These are phyloP conservation scores for Monochamus saltuarius DNA, from an alignment of 1,140 invertebrate genomes.

Conservation along the genomic window DNA sequence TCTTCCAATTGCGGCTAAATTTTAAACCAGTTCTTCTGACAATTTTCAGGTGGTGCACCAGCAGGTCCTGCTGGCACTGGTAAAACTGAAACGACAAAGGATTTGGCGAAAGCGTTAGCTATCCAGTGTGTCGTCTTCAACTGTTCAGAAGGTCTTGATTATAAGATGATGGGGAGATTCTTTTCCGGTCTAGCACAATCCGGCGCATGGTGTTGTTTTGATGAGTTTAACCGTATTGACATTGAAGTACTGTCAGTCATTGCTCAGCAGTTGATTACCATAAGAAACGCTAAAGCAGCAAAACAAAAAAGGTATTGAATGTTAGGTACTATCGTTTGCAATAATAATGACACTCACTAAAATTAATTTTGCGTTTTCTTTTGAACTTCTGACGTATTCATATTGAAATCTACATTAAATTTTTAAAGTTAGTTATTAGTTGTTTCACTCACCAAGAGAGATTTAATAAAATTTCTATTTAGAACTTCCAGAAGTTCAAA, in stretches of 20 bases:
- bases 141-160: constrained; percentile 82
- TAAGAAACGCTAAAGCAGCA: constrained; percentile 71
- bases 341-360: too few species aligned
- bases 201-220: constrained; percentile 90
- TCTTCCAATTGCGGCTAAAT: too few species aligned
- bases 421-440: too few species aligned
- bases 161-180: constrained; percentile 86
- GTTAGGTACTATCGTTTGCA: too few species aligned
- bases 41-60: constrained; percentile 69
- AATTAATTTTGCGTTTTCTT: too few species aligned
- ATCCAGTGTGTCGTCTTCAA: constrained; percentile 91
- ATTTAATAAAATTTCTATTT: too few species aligned
- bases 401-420: too few species aligned
- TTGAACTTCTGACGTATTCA: too few species aligned
- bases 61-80: constrained; percentile 90
- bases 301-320: constrained; percentile 62
- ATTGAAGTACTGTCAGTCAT: constrained; percentile 90
- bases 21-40: too few species aligned
- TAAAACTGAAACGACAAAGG: constrained; percentile 94
- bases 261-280: constrained; percentile 78
- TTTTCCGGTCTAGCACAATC: constrained; percentile 84
- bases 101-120: constrained; percentile 83
- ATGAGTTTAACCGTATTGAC: constrained; percentile 90
- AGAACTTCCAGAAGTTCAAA: too few species aligned
- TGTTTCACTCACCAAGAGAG: too few species aligned